phyloP scores from a whole-genome alignment of 37 sponge, comb jelly and placozoan genomes.

The Crambe crambe region DNA sequence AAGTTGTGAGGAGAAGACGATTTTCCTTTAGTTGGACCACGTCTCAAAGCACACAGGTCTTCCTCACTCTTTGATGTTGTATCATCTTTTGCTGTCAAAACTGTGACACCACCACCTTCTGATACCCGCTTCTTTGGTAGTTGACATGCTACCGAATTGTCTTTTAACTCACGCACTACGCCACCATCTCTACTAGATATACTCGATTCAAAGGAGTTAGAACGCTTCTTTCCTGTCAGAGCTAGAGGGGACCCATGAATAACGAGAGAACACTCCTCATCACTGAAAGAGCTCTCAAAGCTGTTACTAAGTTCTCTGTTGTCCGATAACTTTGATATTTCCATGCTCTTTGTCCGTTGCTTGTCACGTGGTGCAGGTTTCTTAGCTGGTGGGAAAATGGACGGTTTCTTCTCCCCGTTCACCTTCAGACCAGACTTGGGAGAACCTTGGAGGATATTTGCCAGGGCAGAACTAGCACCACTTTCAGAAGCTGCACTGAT shows the following conservation, averaged over 20 bases:
- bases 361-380: not conserved
- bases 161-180: too few species aligned
- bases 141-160: too few species aligned
- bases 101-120: too few species aligned
- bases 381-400: not conserved
- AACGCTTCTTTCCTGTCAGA: too few species aligned
- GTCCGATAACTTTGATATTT: not conserved
- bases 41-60: not conserved
- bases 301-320: not conserved
- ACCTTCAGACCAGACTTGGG: not conserved
- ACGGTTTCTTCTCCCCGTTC: not conserved
- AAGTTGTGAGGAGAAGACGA: not conserved
- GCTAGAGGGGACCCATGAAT: not conserved
- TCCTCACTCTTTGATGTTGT: not conserved
- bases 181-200: not conserved
- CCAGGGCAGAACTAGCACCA: not conserved
- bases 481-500: not conserved
- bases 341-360: not conserved
- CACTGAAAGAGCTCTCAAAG: not conserved
- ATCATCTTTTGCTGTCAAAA: not conserved
- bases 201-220: not conserved
- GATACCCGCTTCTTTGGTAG: not conserved
- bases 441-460: not conserved
- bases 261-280: not conserved
- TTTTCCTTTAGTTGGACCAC: not conserved